These are phyloP conservation scores for Egretta garzetta DNA, from an alignment of 2,113 vertebrate species.

Conservation along the genomic window DNA sequence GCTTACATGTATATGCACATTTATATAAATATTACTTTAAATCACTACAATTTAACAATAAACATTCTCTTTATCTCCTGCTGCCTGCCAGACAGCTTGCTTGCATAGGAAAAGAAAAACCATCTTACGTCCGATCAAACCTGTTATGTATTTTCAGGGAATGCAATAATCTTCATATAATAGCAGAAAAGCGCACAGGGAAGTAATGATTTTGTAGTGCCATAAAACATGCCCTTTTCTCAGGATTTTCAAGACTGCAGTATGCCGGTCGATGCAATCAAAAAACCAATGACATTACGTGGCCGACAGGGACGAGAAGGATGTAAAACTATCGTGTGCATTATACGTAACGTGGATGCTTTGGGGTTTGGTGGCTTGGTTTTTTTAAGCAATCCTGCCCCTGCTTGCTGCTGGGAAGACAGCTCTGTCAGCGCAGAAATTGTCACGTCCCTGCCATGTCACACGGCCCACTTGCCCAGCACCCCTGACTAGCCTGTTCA, in stretches of 20 bases:
- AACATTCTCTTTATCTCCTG: not conserved
- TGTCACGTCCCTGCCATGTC: not conserved
- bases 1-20: not conserved
- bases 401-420: not conserved
- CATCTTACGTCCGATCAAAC: not conserved
- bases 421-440: not conserved
- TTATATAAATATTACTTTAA: not conserved
- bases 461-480: not conserved
- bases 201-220: not conserved
- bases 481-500: not conserved
- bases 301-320: not conserved
- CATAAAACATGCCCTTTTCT: not conserved
- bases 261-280: not conserved
- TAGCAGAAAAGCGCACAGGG: not conserved
- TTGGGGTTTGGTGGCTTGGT: not conserved
- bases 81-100: not conserved
- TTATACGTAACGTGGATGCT: not conserved
- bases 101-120: not conserved
- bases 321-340: not conserved
- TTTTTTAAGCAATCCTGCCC: not conserved
- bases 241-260: not conserved
- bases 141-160: not conserved
- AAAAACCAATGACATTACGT: not conserved
- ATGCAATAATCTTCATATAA: not conserved
- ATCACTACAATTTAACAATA: not conserved